Evolutionary conservation across 2,113 vertebrate species (phyloP).

Genomic region (Dicaeum eximium): DNA sequence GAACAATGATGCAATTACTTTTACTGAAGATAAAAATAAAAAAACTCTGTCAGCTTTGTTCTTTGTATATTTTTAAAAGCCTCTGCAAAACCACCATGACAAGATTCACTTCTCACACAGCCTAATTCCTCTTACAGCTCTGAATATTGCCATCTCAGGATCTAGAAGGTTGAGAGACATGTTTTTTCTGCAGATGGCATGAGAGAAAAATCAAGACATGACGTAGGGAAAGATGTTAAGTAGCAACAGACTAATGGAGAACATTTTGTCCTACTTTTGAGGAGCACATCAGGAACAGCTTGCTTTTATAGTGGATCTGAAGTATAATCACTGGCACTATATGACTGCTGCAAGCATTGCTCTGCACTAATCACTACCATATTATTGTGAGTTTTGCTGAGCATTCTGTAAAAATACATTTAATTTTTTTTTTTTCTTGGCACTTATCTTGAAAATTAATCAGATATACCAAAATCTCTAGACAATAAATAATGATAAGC

Average conservation of each 20-base stretch:
- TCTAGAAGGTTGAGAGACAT: conserved; percentile 43
- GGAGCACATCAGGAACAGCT: conserved; percentile 62
- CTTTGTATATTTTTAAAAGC: neutral
- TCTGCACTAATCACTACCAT: conserved; percentile 38
- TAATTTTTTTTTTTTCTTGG: neutral
- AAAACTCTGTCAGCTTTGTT: neutral
- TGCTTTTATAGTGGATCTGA: conserved; percentile 42
- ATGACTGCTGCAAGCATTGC: conserved; percentile 15
- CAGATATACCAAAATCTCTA: neutral
- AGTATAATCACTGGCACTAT: conserved; percentile 49
- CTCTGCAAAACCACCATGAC: neutral
- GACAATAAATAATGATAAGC: conserved; percentile 1
- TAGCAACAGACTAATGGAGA: conserved; percentile 59
- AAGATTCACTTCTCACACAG: neutral
- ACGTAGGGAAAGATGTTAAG: conserved; percentile 49
- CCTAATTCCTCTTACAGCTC: conserved; percentile 5
- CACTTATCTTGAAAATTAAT: conserved; percentile 19
- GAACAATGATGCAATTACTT: neutral
- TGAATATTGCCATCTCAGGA: conserved; percentile 24
- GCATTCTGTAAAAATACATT: neutral
- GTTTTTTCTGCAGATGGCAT: conserved; percentile 57
- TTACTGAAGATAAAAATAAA: neutral
- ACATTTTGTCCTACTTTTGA: conserved; percentile 61
- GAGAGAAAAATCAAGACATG: conserved; percentile 43
- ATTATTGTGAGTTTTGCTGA: conserved; percentile 26